Evolutionary conservation across 2,888 invertebrate genomes (phyloP).

Genomic region (Sisyra nigra): DNA sequence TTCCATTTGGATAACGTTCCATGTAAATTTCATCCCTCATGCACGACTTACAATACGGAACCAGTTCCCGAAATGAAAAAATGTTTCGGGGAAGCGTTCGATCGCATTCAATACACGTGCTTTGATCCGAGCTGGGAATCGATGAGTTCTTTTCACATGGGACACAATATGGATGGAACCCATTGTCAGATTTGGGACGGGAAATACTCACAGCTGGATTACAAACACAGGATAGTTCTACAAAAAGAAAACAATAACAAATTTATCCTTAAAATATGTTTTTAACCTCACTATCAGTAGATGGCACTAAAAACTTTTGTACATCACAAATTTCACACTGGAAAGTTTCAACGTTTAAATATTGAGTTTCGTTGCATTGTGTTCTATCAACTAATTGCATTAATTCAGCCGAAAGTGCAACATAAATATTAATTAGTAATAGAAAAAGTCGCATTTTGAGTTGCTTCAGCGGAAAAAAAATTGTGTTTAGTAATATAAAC

Average conservation of each 20-base stretch:
- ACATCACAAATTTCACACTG: constrained; percentile 29
- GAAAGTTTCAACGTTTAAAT: constrained; percentile 25
- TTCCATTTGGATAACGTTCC: constrained; percentile 24
- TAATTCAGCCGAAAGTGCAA: neutral
- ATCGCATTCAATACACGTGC: constrained; percentile 22
- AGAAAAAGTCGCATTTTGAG: neutral
- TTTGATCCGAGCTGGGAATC: constrained; percentile 21
- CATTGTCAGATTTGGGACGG: constrained; percentile 17
- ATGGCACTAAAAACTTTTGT: constrained; percentile 24
- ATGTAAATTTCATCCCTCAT: constrained; percentile 19
- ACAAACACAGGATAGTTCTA: constrained; percentile 32
- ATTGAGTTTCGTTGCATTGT: constrained; percentile 10
- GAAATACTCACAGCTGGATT: constrained; percentile 21
- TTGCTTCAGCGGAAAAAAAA: neutral
- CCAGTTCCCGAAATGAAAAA: neutral
- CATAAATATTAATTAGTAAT: neutral
- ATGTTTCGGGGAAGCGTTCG: constrained; percentile 15
- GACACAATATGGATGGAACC: constrained; percentile 17
- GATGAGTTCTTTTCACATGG: constrained; percentile 20
- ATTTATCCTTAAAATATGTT: neutral
- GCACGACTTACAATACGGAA: constrained; percentile 17
- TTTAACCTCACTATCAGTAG: constrained; percentile 22
- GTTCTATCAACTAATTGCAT: constrained; percentile 1
- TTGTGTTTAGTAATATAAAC: no score
- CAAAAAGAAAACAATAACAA: constrained; percentile 7